phyloP scores from a whole-genome alignment of 2,888 invertebrate species.

The Nemoura dubitans region DNA sequence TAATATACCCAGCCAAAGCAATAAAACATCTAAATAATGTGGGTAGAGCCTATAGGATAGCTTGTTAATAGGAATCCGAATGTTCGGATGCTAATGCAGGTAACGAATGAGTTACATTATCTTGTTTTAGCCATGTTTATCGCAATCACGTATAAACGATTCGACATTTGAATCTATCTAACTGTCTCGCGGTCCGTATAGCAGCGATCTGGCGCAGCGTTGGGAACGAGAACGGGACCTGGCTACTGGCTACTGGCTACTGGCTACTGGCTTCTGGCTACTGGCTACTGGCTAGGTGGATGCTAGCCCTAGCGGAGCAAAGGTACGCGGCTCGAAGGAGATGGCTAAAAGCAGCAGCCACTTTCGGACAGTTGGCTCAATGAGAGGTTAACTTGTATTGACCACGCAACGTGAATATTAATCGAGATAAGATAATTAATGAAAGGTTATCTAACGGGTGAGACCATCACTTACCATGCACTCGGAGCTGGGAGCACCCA shows the following conservation, averaged over 20 bases:
- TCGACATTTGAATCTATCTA: not conserved
- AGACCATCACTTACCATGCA: slow-evolving; percentile 7
- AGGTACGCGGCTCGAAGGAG: not conserved
- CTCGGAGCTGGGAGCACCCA: not conserved
- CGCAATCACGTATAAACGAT: slow-evolving; percentile 16
- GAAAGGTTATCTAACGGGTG: slow-evolving; percentile 19
- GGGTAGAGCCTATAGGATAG: not conserved
- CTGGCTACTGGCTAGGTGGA: too few species aligned
- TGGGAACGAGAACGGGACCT: too few species aligned
- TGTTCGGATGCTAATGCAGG: not conserved
- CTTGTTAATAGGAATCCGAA: not conserved
- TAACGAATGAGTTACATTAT: not conserved
- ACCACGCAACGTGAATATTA: not conserved
- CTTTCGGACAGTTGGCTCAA: not conserved
- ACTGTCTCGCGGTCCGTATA: too few species aligned
- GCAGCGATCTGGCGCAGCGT: not conserved
- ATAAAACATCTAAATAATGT: not conserved
- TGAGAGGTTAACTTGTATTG: not conserved
- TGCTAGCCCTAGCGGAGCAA: not conserved
- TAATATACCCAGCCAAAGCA: not conserved
- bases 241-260: too few species aligned
- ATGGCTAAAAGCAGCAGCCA: not conserved
- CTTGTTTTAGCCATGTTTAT: not conserved
- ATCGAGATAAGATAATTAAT: slow-evolving; percentile 21
- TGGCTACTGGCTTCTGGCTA: too few species aligned